phyloP scores from a whole-genome alignment of 2,113 vertebrate species.

The Chauna torquata region DNA sequence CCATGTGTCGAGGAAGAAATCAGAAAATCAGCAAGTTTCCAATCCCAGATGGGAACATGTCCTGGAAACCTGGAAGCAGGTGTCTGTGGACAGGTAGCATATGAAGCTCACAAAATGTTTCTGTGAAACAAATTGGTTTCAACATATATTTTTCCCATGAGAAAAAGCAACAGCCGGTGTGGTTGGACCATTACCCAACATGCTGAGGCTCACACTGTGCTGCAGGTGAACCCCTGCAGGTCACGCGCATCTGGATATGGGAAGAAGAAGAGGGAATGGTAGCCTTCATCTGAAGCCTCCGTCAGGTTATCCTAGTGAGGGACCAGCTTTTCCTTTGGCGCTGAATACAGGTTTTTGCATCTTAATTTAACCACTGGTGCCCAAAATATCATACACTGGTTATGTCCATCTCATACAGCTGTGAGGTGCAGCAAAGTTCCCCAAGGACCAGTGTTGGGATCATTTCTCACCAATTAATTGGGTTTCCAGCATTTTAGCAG shows the following conservation, averaged over 20 bases:
- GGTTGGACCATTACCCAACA: fast-evolving
- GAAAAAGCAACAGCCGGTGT: background rate
- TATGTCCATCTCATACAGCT: background rate
- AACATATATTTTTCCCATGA: no score
- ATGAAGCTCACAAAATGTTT: background rate
- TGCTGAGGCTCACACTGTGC: background rate
- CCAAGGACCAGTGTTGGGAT: background rate
- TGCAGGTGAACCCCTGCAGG: background rate
- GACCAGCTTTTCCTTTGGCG: background rate
- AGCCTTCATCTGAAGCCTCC: background rate
- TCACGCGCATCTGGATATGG: background rate
- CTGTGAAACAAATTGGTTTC: background rate
- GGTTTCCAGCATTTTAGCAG: background rate
- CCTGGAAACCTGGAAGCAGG: background rate
- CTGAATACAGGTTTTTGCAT: fast-evolving
- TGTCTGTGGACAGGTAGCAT: background rate
- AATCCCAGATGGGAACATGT: background rate
- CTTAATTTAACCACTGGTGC: background rate
- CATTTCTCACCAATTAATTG: background rate
- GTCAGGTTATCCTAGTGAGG: fast-evolving
- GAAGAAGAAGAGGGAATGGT: no score
- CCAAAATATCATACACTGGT: fast-evolving
- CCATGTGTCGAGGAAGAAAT: background rate
- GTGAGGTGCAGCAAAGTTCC: background rate
- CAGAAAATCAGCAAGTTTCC: background rate